phyloP scores from a whole-genome alignment of 1,140 invertebrate species.

The Melanaphis sacchari region DNA sequence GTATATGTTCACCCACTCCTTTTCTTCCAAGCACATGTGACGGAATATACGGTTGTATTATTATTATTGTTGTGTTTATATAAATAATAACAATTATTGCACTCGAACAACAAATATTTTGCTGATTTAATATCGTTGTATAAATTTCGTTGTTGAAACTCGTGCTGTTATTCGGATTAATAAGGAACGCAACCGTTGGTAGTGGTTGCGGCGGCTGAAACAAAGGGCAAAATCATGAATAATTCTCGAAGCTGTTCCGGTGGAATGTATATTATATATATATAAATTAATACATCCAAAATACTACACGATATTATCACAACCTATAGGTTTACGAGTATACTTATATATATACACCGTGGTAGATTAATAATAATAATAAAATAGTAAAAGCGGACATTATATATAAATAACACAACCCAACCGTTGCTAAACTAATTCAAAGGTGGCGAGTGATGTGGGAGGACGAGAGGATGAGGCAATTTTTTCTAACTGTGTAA shows the following conservation, averaged over 20 bases:
- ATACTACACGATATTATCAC: not conserved
- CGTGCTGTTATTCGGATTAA: constrained; percentile 3
- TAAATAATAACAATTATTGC: not conserved
- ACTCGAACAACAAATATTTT: not conserved
- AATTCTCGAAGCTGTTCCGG: constrained; percentile 9
- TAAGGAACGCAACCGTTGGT: not conserved
- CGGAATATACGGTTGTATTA: constrained; percentile 11
- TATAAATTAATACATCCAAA: not conserved
- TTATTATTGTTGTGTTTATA: not conserved
- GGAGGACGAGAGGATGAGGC: not conserved
- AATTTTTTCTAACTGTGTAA: not conserved
- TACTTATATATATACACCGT: not conserved
- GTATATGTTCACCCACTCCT: not conserved
- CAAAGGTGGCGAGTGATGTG: not conserved
- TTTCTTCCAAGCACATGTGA: not conserved
- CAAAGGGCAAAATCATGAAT: constrained; percentile 45
- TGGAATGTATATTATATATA: not conserved
- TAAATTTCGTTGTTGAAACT: constrained; percentile 32
- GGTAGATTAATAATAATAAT: not conserved
- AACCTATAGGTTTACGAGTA: not conserved
- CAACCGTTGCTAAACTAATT: not conserved
- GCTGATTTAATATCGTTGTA: constrained; percentile 19
- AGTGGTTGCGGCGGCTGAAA: not conserved
- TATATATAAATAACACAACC: not conserved
- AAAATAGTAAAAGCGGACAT: not conserved